Conservation (phyloP, 2,113 vertebrate genomes). For the Sciurus niger region DNA sequence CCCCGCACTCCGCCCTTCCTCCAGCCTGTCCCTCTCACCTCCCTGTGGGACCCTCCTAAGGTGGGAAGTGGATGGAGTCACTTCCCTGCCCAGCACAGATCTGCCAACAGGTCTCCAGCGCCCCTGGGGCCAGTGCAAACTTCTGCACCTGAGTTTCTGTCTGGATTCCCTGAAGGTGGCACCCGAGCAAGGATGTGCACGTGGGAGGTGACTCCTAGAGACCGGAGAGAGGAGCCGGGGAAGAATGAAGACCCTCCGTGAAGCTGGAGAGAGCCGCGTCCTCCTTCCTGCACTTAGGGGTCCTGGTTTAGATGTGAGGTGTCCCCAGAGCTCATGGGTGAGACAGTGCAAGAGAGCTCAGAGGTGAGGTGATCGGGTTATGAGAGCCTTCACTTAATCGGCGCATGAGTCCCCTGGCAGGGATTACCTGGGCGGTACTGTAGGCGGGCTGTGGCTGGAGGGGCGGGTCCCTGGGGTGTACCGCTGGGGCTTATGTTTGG, state of each 20-base stretch:
- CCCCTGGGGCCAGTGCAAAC: background rate
- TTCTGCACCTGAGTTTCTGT: background rate
- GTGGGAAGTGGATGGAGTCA: background rate
- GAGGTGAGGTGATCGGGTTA: no score
- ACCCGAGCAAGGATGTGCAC: background rate
- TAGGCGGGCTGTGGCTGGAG: no score
- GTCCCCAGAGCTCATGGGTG: no score
- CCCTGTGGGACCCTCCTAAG: background rate
- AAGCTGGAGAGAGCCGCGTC: background rate
- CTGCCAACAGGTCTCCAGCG: background rate
- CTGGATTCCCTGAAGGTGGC: background rate
- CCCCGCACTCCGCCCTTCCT: background rate
- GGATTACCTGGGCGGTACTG: background rate
- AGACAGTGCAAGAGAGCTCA: no score
- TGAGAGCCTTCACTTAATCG: no score
- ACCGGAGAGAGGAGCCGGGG: background rate
- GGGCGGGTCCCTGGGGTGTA: no score
- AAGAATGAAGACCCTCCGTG: no score
- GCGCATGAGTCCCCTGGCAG: no score
- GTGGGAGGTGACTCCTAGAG: background rate
- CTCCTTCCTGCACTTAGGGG: no score
- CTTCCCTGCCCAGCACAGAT: background rate
- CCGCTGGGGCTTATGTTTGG: no score
- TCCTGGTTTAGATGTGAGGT: no score
- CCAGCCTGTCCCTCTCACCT: background rate